phyloP scores from a whole-genome alignment of 2,113 vertebrate species.

The Electrona antarctica region DNA sequence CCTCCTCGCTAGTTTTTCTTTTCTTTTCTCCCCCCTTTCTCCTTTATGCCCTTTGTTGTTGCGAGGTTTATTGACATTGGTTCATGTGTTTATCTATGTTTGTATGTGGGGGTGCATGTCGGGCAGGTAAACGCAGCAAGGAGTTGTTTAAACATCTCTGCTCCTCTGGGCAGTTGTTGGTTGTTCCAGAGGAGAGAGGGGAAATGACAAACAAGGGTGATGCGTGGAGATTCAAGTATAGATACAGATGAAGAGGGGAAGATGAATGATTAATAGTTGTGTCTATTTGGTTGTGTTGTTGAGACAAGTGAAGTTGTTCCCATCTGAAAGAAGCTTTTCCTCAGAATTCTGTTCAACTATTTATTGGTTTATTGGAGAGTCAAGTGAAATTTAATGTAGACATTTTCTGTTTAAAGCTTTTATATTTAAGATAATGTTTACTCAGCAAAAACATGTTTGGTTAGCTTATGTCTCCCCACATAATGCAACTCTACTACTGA shows the following conservation, averaged over 20 bases:
- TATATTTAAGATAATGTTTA: neutral
- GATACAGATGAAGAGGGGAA: conserved; percentile 19
- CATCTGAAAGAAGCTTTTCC: neutral
- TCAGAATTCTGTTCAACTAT: neutral
- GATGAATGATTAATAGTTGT: conserved; percentile 29
- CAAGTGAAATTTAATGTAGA: neutral
- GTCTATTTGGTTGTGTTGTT: conserved; percentile 26
- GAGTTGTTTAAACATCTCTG: conserved; percentile 47
- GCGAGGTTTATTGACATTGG: conserved; percentile 3
- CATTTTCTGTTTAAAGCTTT: neutral
- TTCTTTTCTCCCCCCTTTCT: neutral
- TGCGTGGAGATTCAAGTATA: conserved; percentile 30
- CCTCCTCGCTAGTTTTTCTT: conserved; percentile 14
- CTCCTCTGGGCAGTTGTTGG: conserved; percentile 52
- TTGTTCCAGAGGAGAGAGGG: conserved; percentile 41
- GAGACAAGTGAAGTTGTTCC: neutral
- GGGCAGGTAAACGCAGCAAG: conserved; percentile 31
- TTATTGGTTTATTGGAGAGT: conserved; percentile 1
- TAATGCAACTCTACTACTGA: conserved; percentile 13
- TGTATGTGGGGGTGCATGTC: conserved; percentile 40
- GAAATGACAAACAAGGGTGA: conserved; percentile 21
- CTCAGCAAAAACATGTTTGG: conserved; percentile 27
- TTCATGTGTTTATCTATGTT: conserved; percentile 18
- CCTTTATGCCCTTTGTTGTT: conserved; percentile 13
- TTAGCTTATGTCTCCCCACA: neutral